These are phyloP conservation scores for Oenanthe melanoleuca DNA, from an alignment of 2,113 vertebrate species.

Conservation along the genomic window DNA sequence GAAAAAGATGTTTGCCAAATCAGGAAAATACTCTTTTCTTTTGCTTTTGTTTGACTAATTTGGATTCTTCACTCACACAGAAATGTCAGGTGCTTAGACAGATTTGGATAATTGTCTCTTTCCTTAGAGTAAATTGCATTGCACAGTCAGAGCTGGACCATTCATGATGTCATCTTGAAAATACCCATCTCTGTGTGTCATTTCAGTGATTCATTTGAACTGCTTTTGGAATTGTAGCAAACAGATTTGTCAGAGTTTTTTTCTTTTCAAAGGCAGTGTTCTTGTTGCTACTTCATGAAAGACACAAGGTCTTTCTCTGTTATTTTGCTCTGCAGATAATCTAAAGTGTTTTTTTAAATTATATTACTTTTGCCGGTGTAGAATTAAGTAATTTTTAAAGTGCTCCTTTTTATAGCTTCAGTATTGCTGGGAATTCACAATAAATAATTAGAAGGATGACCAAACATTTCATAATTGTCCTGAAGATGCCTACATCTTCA, in stretches of 20 bases:
- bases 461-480: neutral
- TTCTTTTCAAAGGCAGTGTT: neutral
- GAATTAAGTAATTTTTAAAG: neutral
- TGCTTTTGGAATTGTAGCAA: neutral
- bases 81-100: neutral
- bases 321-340: neutral
- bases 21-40: neutral
- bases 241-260: neutral
- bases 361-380: rapidly evolving
- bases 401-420: neutral
- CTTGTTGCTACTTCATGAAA: neutral
- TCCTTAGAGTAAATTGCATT: conserved; percentile 10
- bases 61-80: neutral
- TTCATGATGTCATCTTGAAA: conserved; percentile 17
- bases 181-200: neutral
- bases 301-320: neutral
- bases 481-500: neutral
- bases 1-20: neutral
- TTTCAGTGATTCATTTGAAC: neutral
- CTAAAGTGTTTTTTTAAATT: neutral
- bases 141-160: neutral
- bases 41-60: neutral
- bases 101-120: conserved; percentile 15
- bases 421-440: neutral
- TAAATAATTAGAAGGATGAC: neutral